A percentile compares a stretch with the other conserved stretches of the same genome.
phyloP scores from a whole-genome alignment of 2,797 vertebrate species.

The Leuciscus waleckii region DNA sequence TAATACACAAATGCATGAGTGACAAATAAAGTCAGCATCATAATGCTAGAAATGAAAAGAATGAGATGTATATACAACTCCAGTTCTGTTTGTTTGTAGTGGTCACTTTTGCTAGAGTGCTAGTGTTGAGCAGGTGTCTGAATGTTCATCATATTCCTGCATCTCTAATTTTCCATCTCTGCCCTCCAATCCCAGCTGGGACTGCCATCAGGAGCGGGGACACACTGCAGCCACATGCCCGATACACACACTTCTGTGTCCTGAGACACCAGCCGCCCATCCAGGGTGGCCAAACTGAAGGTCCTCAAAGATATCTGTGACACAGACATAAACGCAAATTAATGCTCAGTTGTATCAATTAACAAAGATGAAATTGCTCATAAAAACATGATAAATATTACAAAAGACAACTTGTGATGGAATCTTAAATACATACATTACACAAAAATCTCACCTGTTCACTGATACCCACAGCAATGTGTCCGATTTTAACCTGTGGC shows the following conservation, averaged over 20 bases:
- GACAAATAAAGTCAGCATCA: background rate
- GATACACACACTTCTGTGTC: slow-evolving; percentile 86
- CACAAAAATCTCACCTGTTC: slow-evolving; percentile 82
- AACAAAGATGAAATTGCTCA: background rate
- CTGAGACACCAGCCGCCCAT: slow-evolving; percentile 83
- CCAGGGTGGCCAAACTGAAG: slow-evolving; percentile 91
- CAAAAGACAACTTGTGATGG: background rate
- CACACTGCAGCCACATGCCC: slow-evolving; percentile 87
- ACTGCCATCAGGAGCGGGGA: slow-evolving; percentile 85
- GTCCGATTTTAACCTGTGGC: slow-evolving; percentile 88
- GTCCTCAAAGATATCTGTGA: slow-evolving; percentile 83
- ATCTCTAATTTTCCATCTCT: slow-evolving; percentile 85
- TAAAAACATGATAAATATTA: background rate
- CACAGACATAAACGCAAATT: slow-evolving; percentile 9
- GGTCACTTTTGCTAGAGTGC: slow-evolving; percentile 18
- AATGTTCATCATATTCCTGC: slow-evolving; percentile 62
- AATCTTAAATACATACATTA: background rate
- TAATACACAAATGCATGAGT: background rate
- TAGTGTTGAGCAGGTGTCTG: slow-evolving; percentile 56
- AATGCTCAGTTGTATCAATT: too few species aligned
- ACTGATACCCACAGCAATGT: slow-evolving; percentile 92
- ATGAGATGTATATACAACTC: slow-evolving; percentile 1
- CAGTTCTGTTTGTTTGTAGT: slow-evolving; percentile 34
- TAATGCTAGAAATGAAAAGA: background rate
- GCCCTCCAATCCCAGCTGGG: slow-evolving; percentile 88